phyloP scores from a whole-genome alignment of 30 jellyfish, hydroid and myxozoan genomes.

The Cassiopea xamachana region DNA sequence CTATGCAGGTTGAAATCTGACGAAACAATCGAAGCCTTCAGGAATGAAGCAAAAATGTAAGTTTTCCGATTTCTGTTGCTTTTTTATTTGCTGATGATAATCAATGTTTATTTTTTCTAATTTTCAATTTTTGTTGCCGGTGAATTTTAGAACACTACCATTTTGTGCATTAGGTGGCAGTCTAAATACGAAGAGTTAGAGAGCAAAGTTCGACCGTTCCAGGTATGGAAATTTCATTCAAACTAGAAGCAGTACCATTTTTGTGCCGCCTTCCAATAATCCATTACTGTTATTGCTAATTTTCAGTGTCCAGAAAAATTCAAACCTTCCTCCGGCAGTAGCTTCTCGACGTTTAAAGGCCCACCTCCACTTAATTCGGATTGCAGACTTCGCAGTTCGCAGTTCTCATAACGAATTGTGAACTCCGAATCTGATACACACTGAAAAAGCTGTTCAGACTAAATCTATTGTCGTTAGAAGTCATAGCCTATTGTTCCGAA shows the following conservation, averaged over 20 bases:
- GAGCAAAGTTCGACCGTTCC: constrained; percentile 73
- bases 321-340: no score
- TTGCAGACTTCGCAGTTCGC: no score
- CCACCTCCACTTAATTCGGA: no score
- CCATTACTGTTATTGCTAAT: no score
- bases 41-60: constrained; percentile 2
- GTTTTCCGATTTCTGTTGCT: not conserved
- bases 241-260: not conserved
- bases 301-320: no score
- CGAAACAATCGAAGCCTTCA: constrained; percentile 6
- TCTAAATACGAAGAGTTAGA: constrained; percentile 59
- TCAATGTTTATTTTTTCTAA: no score
- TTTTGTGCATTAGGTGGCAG: constrained; percentile 58
- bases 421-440: no score
- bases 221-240: constrained; percentile 28
- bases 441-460: no score
- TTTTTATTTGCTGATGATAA: not conserved
- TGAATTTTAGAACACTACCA: not conserved
- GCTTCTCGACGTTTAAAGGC: no score
- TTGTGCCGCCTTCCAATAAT: not conserved
- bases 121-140: not conserved
- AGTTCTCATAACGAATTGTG: no score
- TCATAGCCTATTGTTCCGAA: no score
- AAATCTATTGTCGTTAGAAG: no score
- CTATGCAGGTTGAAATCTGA: constrained; percentile 6